phyloP scores from a whole-genome alignment of 2,113 vertebrate genomes.

The Origma solitaria region DNA sequence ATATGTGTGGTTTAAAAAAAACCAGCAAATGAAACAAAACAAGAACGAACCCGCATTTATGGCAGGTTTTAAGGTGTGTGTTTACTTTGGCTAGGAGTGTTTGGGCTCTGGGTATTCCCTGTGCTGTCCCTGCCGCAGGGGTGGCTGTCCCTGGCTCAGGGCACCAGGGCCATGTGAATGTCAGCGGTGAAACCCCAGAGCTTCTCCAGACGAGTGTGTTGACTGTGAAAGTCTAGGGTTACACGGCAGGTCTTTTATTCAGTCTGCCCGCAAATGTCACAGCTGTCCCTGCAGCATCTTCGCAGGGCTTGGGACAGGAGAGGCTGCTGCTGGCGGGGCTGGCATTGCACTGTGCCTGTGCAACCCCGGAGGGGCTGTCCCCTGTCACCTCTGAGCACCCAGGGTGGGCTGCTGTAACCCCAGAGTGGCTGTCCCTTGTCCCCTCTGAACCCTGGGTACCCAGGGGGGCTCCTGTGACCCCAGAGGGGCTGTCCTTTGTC shows the following conservation, averaged over 20 bases:
- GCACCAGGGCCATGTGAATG: neutral
- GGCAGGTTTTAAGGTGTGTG: neutral
- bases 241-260: neutral
- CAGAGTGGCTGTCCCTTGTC: too few species aligned
- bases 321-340: neutral
- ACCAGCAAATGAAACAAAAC: neutral
- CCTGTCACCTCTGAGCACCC: fast-evolving
- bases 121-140: neutral
- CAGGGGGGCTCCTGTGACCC: too few species aligned
- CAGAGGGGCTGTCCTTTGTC: too few species aligned
- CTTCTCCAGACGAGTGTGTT: neutral
- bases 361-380: fast-evolving
- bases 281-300: neutral
- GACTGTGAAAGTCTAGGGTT: neutral
- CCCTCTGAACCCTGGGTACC: too few species aligned
- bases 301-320: neutral
- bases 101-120: fast-evolving
- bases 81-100: neutral
- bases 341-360: neutral
- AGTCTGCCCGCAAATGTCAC: neutral
- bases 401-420: too few species aligned
- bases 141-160: neutral
- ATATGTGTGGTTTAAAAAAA: neutral
- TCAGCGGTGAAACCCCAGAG: neutral
- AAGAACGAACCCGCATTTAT: neutral